Evolutionary conservation across 2,888 invertebrate genomes (phyloP).

Genomic region (Thalpophila matura): DNA sequence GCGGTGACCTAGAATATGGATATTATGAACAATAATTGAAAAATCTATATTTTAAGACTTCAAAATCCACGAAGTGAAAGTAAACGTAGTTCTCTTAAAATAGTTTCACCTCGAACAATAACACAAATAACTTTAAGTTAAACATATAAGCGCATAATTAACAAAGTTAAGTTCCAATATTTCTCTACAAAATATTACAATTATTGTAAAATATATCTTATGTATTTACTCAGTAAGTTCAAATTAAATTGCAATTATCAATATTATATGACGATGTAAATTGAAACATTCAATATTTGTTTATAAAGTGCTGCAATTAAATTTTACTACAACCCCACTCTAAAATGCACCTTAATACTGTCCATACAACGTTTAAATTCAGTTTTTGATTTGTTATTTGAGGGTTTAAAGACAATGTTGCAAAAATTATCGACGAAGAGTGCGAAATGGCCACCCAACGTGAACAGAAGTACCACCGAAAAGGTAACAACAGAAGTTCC

Average conservation of each 20-base stretch:
- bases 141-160: constrained; percentile 56
- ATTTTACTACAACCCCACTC: background rate
- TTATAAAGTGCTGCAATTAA: constrained; percentile 46
- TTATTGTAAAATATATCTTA: constrained; percentile 35
- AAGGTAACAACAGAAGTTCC: constrained; percentile 7
- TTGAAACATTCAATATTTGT: constrained; percentile 57
- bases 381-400: background rate
- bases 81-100: constrained; percentile 15
- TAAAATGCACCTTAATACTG: background rate
- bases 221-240: background rate
- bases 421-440: constrained; percentile 54
- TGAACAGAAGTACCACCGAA: constrained; percentile 13
- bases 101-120: constrained; percentile 36
- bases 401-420: constrained; percentile 64
- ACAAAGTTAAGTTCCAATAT: constrained; percentile 55
- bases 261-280: constrained; percentile 35
- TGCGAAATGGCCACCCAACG: constrained; percentile 75
- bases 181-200: constrained; percentile 46
- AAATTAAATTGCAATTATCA: constrained; percentile 1
- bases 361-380: background rate
- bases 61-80: constrained; percentile 2
- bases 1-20: no score
- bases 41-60: no score
- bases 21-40: no score
- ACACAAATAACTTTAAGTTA: constrained; percentile 38